Percentiles rank a stretch among this genome's conserved stretches.
Conservation (phyloP, 2,113 vertebrate species). For the Pantherophis guttatus region DNA sequence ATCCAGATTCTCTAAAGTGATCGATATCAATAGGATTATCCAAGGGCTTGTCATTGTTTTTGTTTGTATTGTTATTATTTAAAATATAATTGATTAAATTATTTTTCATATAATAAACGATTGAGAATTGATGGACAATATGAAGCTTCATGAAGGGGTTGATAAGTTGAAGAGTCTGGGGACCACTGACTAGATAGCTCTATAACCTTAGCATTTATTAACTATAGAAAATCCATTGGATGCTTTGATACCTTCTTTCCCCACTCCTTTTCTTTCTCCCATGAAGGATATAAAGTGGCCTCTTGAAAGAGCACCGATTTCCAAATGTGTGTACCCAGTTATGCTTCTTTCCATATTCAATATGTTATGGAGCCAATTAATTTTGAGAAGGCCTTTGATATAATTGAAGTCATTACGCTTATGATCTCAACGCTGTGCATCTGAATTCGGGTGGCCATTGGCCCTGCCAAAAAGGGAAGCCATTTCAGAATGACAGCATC, state of each 20-base stretch:
- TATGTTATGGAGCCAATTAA: neutral
- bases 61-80: neutral
- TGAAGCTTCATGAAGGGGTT: neutral
- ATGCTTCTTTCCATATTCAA: neutral
- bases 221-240: neutral
- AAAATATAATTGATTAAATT: neutral
- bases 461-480: constrained; percentile 26
- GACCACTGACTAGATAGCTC: neutral
- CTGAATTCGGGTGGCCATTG: constrained; percentile 19
- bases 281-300: neutral
- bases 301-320: neutral
- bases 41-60: neutral
- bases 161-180: neutral
- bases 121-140: neutral
- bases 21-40: neutral
- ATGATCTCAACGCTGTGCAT: neutral
- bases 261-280: neutral
- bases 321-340: neutral
- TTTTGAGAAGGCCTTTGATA: neutral
- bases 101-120: neutral
- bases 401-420: neutral
- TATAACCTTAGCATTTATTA: neutral
- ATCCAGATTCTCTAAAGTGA: neutral
- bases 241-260: neutral
- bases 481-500: neutral